Evolutionary conservation across 2,797 vertebrate genomes (phyloP).

Genomic region (Sebastiscus tertius): DNA sequence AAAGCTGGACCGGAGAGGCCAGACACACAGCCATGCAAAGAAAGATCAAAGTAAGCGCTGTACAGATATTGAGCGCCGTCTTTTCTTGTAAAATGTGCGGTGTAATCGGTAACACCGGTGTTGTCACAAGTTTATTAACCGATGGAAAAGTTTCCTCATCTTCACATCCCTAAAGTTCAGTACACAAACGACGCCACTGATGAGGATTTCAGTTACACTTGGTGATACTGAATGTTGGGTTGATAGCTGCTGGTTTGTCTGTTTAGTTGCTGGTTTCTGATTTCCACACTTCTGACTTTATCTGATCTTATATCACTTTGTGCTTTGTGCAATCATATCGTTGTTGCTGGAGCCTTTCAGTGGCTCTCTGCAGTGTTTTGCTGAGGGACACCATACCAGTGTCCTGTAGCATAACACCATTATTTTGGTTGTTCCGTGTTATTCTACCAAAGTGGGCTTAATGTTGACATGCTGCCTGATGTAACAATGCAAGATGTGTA

Average conservation of each 20-base stretch:
- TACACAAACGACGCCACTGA: neutral
- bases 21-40: too few relatives aligned
- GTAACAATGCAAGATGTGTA: neutral
- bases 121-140: too few relatives aligned
- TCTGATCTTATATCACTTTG: neutral
- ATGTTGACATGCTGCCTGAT: neutral
- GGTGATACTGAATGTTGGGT: neutral
- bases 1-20: too few relatives aligned
- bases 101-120: too few relatives aligned
- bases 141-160: too few relatives aligned
- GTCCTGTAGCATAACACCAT: neutral
- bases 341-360: neutral
- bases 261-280: neutral
- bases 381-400: slow-evolving; percentile 11
- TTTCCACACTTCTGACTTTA: neutral
- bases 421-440: neutral
- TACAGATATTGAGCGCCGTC: too few relatives aligned
- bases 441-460: neutral
- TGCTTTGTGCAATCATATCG: neutral
- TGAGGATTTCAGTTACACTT: neutral
- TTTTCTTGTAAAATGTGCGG: too few relatives aligned
- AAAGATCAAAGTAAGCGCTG: too few relatives aligned
- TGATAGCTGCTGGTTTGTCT: neutral
- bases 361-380: neutral
- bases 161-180: too few relatives aligned